These are phyloP conservation scores for Hozukius guyotensis DNA, from an alignment of 2,797 vertebrate species.

Conservation along the genomic window DNA sequence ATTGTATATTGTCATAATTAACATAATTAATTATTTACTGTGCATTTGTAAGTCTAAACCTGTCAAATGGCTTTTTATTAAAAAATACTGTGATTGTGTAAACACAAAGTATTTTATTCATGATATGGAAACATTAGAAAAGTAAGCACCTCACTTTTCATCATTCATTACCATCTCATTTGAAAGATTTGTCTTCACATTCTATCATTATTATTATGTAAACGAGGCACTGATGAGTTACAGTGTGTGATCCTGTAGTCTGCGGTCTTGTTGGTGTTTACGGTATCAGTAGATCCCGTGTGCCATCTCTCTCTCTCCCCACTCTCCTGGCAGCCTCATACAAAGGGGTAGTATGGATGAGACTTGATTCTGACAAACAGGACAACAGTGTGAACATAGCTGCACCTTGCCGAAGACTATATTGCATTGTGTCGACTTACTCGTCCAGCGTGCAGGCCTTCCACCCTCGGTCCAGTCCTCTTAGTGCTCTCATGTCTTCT, in stretches of 20 bases:
- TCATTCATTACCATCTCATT: neutral
- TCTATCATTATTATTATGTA: neutral
- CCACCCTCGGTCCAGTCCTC: slow-evolving; percentile 80
- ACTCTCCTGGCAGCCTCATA: slow-evolving; percentile 32
- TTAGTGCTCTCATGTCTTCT: slow-evolving; percentile 76
- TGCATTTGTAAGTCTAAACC: neutral
- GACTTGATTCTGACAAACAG: slow-evolving; percentile 60
- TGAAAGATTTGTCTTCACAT: neutral
- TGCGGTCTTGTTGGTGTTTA: neutral
- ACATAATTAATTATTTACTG: neutral
- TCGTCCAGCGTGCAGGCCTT: slow-evolving; percentile 44
- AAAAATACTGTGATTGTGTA: neutral
- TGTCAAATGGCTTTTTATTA: neutral
- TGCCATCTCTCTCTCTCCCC: neutral
- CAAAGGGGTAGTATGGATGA: slow-evolving; percentile 80
- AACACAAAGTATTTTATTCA: neutral
- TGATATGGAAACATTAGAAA: neutral
- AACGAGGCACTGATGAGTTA: neutral
- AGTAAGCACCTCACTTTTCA: neutral
- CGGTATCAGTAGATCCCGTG: neutral
- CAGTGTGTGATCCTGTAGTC: neutral
- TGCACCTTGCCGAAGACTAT: fast-evolving
- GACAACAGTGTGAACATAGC: neutral
- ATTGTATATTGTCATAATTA: neutral
- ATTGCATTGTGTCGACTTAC: slow-evolving; percentile 58